Evolutionary conservation across 2,888 invertebrate species (phyloP).

Genomic region (Philereme transversata): DNA sequence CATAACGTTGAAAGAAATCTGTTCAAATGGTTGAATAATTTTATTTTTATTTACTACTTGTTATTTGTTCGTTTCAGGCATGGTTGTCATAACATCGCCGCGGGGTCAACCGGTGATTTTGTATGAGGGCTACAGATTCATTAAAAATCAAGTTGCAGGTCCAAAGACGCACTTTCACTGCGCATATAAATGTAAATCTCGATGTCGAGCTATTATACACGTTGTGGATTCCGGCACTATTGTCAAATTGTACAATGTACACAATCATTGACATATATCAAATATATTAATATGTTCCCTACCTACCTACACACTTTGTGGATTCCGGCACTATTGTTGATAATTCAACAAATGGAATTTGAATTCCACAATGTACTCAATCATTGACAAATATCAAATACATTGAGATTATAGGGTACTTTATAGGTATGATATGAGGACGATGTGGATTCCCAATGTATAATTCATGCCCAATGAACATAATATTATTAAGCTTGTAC

Average conservation of each 20-base stretch:
- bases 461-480: not conserved
- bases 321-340: no score
- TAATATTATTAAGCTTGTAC: constrained; percentile 1
- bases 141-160: constrained; percentile 2
- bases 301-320: no score
- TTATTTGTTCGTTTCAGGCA: constrained; percentile 12
- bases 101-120: constrained; percentile 4
- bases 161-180: constrained; percentile 18
- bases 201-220: constrained; percentile 19
- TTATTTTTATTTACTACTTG: not conserved
- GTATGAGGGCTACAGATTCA: constrained; percentile 11
- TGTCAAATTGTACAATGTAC: not conserved
- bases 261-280: constrained; percentile 13
- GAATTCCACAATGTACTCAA: no score
- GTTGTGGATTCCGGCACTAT: not conserved
- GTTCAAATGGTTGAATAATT: not conserved
- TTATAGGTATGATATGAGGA: no score
- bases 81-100: not conserved
- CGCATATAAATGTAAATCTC: not conserved
- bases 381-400: no score
- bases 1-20: no score
- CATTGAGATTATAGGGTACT: no score
- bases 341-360: no score
- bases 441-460: no score
- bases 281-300: no score